Evolutionary conservation across 2,113 vertebrate genomes (phyloP), one percentile per base, ranked within the genome.

Genomic region (Nanorana parkeri): DNA sequence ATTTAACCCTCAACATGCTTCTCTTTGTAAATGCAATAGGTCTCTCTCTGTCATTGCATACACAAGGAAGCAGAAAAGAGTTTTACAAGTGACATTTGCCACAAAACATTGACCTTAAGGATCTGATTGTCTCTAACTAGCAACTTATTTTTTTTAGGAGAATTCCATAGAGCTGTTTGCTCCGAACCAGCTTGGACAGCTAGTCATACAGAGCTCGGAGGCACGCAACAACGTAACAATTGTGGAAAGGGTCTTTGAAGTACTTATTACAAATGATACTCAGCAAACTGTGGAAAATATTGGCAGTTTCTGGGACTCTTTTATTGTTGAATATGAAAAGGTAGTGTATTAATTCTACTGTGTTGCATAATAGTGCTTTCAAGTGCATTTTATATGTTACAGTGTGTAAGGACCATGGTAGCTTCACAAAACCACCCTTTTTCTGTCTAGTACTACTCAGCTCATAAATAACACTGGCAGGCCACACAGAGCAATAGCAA

Each of bases 251-350:
- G 24, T 89, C 61, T 85, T 88, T 56, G n/a, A 54, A 15, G 68
- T 24, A 8, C 64, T 88, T 1, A n/a, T n/a, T n/a, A 7, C 52
- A 1, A 41, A n/a, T 51, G 17, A 5, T 8, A 3, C 52, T 0
- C 3, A 20, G 66, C 20, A 67, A 1, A 72, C 64, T 1, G n/a
- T 68, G 2, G 21, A 24, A 0, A 80, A 65, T 13, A 0, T 85
- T 21, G 81, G 16, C 0, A 3, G 5, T 7, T 89, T 84, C 68
- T 89, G 88, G 87, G 83, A 87, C 4, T 61, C 69, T 20, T 65
- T 87, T 32, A 86, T 83, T 65, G 7, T 20, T 6, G 58, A 15
- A 41, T 60, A 51, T 20, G 3, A 75, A 36, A 21, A 84, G 86
- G 87, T 88, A 85, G 77, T 41, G 32, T 7, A 3, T 17, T 0